Percentiles rank a stretch among this genome's conserved stretches.
phyloP scores from a whole-genome alignment of 2,113 vertebrate species.

The Porphyrio hochstetteri region DNA sequence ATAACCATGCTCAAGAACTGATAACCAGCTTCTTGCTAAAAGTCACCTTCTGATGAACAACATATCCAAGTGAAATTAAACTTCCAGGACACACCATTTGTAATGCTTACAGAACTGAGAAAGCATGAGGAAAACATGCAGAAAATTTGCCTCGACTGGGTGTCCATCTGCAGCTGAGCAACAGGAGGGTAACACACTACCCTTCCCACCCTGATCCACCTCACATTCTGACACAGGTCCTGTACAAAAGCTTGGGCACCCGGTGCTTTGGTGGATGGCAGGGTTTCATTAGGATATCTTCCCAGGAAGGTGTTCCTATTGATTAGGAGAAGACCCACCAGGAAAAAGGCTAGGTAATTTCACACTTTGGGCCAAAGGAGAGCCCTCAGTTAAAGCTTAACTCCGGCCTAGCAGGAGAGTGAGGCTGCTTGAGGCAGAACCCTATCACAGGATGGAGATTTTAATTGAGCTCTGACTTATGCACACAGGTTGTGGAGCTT shows the following conservation, averaged over 20 bases:
- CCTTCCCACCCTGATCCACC: neutral
- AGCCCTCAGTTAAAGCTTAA: accelerated
- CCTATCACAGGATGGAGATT: neutral
- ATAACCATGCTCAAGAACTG: neutral
- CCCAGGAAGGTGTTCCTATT: too few relatives aligned
- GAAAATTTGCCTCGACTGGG: neutral
- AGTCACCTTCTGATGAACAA: neutral
- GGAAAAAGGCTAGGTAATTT: neutral
- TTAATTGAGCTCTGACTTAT: neutral
- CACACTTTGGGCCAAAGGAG: neutral
- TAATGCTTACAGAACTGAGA: neutral
- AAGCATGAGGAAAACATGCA: neutral
- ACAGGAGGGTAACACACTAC: accelerated
- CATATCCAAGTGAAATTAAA: neutral
- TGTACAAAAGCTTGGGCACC: accelerated
- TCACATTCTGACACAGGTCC: neutral
- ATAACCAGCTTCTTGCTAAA: neutral
- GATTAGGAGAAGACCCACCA: neutral
- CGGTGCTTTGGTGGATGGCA: accelerated
- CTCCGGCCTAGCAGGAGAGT: neutral
- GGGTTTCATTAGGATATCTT: neutral
- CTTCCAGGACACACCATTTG: neutral
- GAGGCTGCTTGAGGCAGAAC: neutral
- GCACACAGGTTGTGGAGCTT: neutral
- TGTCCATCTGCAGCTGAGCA: neutral